Evolutionary conservation across 2,113 vertebrate species (phyloP), one percentile per base, ranked within the genome.

Genomic region (Petrocephalus microphthalmus): DNA sequence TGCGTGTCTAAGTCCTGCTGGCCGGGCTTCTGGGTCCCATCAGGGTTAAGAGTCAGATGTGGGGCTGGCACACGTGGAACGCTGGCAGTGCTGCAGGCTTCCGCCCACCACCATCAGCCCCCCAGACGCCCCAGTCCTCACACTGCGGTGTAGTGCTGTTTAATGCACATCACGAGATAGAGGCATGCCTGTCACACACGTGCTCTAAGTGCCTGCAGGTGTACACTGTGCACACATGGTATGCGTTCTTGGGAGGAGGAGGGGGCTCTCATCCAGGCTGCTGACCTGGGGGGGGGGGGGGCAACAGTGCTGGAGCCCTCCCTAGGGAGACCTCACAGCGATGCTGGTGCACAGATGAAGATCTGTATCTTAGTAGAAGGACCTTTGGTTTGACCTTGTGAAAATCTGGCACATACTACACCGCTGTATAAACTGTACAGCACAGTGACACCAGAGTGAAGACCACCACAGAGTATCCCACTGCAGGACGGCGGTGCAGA

Each of bases 171-270:
- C 85, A 86, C 91, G 90, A 89, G 89, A 92, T 90, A 92, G 93
- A 93, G 91, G 92, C 93, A 93, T 93, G 94, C 94, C 95, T 95
- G 94, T 90, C 93, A 89, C 87, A 91, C 84, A 10, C 89, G 90
- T 86, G 91, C 92, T 92, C 25, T 93, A 92, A 93, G 87, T 92
- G 91, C 87, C 91, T 92, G 94, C 94, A 95, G 94, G 94, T 95
- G 67, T 29, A 47, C 29, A 19, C 67, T 81, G 54, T 42, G 78
- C 7, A 20, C 81, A 45, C 49, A 42, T 91, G 71, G 6, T 88
- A 45, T 88, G 53, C 49, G 87, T 91, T 90, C 91, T 90, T 91
- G 92, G 84, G 22, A n/a, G 33, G 5, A 17, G 53, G 42, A 42
- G 53, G 53, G 25, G n/a, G 57, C 15, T 20, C 7, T 54, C 53